A percentile compares a stretch with the other conserved stretches of the same genome.
phyloP scores from a whole-genome alignment of 2,888 invertebrate species.

The Tridacna gigas region DNA sequence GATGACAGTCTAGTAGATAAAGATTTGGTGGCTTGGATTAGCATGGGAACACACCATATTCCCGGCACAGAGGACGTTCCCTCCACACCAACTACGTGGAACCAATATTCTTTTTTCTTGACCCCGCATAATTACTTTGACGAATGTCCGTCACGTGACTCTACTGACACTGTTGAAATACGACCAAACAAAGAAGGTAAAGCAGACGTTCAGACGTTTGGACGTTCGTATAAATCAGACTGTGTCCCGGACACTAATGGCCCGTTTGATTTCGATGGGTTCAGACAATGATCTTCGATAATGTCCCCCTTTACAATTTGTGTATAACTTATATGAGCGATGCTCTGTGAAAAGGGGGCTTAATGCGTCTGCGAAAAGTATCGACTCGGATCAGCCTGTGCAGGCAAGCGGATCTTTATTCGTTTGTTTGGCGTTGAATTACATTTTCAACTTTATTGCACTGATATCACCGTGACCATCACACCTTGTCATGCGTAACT shows the following conservation, averaged over 20 bases:
- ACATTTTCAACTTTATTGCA: no score
- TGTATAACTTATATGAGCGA: no score
- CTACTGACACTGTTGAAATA: conserved; percentile 70
- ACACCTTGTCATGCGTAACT: no score
- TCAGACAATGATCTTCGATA: background rate
- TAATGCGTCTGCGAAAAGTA: no score
- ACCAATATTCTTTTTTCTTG: conserved; percentile 73
- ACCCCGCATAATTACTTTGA: conserved; percentile 80
- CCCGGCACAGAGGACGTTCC: conserved; percentile 81
- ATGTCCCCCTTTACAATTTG: no score
- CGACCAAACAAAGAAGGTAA: conserved; percentile 36
- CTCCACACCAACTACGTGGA: conserved; percentile 75
- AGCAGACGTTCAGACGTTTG: conserved; percentile 37
- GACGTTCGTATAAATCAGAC: conserved; percentile 35
- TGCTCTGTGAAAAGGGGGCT: no score
- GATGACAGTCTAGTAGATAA: conserved; percentile 73
- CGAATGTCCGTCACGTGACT: conserved; percentile 73
- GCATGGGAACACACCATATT: conserved; percentile 77
- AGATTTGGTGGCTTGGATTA: conserved; percentile 81
- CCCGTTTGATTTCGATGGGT: conserved; percentile 43
- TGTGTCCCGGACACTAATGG: conserved; percentile 48
- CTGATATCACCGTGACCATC: no score
- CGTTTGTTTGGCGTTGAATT: no score
- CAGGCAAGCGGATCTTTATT: no score
- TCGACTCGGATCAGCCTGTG: no score